Percentiles rank a stretch among this genome's conserved stretches.
phyloP scores from a whole-genome alignment of 2,888 invertebrate species.

The Colletes collaris region DNA sequence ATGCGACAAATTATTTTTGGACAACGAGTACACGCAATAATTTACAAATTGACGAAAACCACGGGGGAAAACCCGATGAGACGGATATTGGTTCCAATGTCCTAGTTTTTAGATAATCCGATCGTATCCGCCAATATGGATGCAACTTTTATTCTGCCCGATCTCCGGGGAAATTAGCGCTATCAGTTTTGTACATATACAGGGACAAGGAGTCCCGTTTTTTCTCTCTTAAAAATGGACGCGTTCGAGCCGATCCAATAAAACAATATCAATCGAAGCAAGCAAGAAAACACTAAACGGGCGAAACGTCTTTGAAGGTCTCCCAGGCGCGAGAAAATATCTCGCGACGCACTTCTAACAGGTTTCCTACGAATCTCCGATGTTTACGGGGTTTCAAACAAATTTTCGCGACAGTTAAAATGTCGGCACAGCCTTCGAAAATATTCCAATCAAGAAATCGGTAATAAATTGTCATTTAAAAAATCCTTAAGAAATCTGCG shows the following conservation, averaged over 20 bases:
- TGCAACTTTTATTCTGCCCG: slow-evolving; percentile 49
- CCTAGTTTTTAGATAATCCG: slow-evolving; percentile 50
- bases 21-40: neutral
- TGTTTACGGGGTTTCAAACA: slow-evolving; percentile 12
- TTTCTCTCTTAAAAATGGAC: slow-evolving; percentile 22
- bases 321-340: slow-evolving; percentile 7
- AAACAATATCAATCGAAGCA: slow-evolving; percentile 34
- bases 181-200: slow-evolving; percentile 38
- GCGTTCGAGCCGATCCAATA: slow-evolving; percentile 14
- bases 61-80: slow-evolving; percentile 33
- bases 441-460: slow-evolving; percentile 4
- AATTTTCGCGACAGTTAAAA: neutral
- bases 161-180: slow-evolving; percentile 64
- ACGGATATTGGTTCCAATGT: slow-evolving; percentile 41
- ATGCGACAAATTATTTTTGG: no score
- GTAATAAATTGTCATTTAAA: neutral
- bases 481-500: no score
- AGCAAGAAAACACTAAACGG: slow-evolving; percentile 15
- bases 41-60: slow-evolving; percentile 6
- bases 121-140: slow-evolving; percentile 31
- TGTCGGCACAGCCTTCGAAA: neutral
- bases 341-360: slow-evolving; percentile 15
- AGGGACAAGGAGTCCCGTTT: slow-evolving; percentile 31
- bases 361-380: slow-evolving; percentile 5
- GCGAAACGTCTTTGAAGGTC: slow-evolving; percentile 35